Percentiles rank a stretch among this genome's conserved stretches.
phyloP scores from a whole-genome alignment of 2,797 vertebrate species.

The Pseudochromis fuscus region DNA sequence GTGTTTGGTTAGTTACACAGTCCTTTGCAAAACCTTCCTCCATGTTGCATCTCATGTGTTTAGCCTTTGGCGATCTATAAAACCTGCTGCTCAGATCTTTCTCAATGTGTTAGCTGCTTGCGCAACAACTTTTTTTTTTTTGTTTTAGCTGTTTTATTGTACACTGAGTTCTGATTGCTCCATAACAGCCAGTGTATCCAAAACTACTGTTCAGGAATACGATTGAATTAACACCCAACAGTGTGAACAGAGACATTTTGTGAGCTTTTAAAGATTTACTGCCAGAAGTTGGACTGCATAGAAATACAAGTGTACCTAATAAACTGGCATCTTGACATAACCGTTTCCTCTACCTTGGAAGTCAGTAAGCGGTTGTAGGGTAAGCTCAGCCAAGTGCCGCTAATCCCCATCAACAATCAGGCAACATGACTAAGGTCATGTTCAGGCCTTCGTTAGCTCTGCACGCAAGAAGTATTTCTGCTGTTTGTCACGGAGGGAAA shows the following conservation, averaged over 20 bases:
- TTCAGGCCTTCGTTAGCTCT: not conserved
- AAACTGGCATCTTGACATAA: not conserved
- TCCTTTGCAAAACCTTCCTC: not conserved
- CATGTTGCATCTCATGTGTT: constrained; percentile 10
- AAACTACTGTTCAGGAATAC: not conserved
- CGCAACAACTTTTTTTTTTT: constrained; percentile 10
- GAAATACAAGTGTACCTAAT: not conserved
- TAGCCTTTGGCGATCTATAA: not conserved
- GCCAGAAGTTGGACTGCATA: not conserved
- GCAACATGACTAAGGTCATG: not conserved
- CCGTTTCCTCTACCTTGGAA: constrained; percentile 1
- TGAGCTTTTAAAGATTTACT: not conserved
- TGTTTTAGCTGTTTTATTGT: constrained; percentile 2
- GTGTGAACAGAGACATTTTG: not conserved
- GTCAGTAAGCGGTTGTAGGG: not conserved
- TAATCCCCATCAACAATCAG: constrained; percentile 10
- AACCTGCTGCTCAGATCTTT: not conserved
- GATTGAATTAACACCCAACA: not conserved
- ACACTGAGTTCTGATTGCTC: not conserved
- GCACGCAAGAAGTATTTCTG: not conserved
- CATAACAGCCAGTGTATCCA: not conserved
- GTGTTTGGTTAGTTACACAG: not conserved
- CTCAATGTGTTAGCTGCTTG: not conserved
- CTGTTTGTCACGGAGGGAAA: no score
- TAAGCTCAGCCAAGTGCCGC: constrained; percentile 6